Evolutionary conservation across 2,113 vertebrate species (phyloP).

Genomic region (Bagarius yarrelli): DNA sequence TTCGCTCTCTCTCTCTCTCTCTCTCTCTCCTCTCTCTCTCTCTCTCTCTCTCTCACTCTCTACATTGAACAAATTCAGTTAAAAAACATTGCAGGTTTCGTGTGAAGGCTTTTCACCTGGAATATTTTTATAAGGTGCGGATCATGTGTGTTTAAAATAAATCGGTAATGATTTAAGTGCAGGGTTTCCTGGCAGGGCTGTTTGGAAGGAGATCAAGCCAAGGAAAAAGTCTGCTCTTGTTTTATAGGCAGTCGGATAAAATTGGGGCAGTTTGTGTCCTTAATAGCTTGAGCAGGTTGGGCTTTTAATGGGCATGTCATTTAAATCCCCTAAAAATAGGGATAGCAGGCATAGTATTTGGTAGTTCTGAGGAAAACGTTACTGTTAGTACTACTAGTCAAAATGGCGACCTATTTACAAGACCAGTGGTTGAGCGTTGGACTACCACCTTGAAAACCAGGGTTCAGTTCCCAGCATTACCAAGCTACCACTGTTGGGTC

Average conservation of each 20-base stretch:
- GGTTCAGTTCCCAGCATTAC: too few species aligned
- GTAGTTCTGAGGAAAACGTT: background rate
- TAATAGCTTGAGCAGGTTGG: slow-evolving; percentile 30
- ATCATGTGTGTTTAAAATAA: slow-evolving; percentile 33
- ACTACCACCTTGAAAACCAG: too few species aligned
- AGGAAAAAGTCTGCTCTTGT: slow-evolving; percentile 9
- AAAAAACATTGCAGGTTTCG: background rate
- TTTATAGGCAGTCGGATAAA: slow-evolving; percentile 40
- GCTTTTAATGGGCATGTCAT: background rate
- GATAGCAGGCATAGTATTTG: too few species aligned
- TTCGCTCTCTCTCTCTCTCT: background rate
- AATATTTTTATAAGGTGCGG: slow-evolving; percentile 33
- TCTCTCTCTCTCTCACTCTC: too few species aligned
- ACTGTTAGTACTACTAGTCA: background rate
- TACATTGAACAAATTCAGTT: background rate
- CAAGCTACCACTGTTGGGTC: too few species aligned
- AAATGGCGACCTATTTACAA: too few species aligned
- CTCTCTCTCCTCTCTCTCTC: background rate
- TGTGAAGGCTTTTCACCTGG: background rate
- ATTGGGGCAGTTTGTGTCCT: slow-evolving; percentile 32
- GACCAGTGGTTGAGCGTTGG: too few species aligned
- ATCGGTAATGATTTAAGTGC: slow-evolving; percentile 46
- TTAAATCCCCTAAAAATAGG: background rate
- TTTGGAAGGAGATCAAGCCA: background rate
- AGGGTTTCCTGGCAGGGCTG: slow-evolving; percentile 25